Base-by-base conservation (phyloP, 2,113 vertebrate species). In the Bostrychus sinensis region DNA sequence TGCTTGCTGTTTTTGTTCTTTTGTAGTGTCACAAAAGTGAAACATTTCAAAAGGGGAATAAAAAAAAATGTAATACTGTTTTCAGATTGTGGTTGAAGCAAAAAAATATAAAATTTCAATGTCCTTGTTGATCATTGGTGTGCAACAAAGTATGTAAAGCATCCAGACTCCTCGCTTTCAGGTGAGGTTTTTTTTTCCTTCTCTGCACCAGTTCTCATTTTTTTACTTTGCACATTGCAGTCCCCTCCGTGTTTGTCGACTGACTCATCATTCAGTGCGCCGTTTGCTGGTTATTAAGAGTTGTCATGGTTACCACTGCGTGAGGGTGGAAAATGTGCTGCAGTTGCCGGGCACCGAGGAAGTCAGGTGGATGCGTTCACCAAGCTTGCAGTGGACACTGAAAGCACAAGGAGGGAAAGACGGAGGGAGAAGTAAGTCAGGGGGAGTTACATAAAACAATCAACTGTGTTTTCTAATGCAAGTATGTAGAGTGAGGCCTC, bases 341-440 rank as follows among this genome's bases (percentile, higher is more conserved):
- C 72, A 70, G 92, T 93, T 93, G 93, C 93, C 77, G 84, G 63
- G 92, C 89, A 92, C 88, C 72, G 74, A 89, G 64, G 88, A 89
- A 92, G 90, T 89, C 91, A 86, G 87, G 81, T 89, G 90, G 88
- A 89, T 70, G 81, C 77, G 84, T 92, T 99, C 95, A 99, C 97
- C 97, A 99, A 75, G 97, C 97, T 92, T 98, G 96, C 77, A 98
- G 93, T 79, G 97, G 97, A 93, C 97, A 99, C 97, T 99, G 91
- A 10, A 72, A 73, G 87, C 67, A 66, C 74, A 55, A 55, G n/a
- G 16, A 34, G 53, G 53, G 13, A 57, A 62, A 68, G 56, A 62
- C 20, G 64, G 65, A 68, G 68, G 82, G 58, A 43, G 66, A 69
- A 28, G 45, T 78, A 37, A 76, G 70, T 61, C 26, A 58, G 59